phyloP scores from a whole-genome alignment of 37 sponge, comb jelly and placozoan species.

The Cladorhizidae sp. region DNA sequence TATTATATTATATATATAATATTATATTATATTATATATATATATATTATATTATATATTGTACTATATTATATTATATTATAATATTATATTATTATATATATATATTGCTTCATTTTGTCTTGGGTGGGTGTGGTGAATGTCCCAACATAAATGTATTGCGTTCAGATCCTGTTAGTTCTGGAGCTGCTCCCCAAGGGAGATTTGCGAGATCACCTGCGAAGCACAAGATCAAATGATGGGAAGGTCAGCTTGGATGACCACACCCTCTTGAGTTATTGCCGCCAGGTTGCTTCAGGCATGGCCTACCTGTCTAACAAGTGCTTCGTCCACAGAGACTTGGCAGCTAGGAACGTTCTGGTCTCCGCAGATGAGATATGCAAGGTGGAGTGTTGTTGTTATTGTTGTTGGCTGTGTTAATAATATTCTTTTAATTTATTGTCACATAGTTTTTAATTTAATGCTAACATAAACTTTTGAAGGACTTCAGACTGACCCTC shows the following conservation, averaged over 20 bases:
- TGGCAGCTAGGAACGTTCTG: constrained; percentile 14
- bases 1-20: too few species aligned
- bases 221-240: not conserved
- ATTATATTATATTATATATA: too few species aligned
- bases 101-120: too few species aligned
- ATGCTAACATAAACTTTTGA: too few species aligned
- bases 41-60: too few species aligned
- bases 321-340: constrained; percentile 18
- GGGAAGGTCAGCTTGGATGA: not conserved
- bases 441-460: too few species aligned
- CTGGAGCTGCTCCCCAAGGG: constrained; percentile 8
- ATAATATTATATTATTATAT: too few species aligned
- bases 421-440: too few species aligned
- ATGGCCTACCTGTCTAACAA: constrained; percentile 14
- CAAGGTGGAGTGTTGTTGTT: not conserved
- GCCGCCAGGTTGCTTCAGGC: constrained; percentile 17
- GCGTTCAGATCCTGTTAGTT: constrained; percentile 5
- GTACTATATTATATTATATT: too few species aligned
- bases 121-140: not conserved
- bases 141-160: not conserved
- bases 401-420: too few species aligned
- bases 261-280: constrained; percentile 17
- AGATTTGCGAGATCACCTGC: constrained; percentile 9
- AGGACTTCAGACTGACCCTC: too few species aligned
- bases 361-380: constrained; percentile 18